Conservation (phyloP, 2,888 invertebrate genomes). For the Hydroisotoma schaefferi region DNA sequence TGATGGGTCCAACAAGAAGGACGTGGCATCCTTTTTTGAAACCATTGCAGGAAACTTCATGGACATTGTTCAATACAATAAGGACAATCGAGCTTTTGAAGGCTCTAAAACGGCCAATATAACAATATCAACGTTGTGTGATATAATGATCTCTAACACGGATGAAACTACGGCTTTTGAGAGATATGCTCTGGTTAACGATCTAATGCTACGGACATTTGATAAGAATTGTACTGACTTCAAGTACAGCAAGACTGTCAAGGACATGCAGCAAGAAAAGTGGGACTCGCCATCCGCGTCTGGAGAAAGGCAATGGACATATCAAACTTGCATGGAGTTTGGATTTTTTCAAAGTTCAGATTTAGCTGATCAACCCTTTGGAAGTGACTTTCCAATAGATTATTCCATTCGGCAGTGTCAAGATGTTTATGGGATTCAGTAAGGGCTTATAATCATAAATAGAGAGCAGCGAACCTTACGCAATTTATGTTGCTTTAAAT, state of each 20-base stretch:
- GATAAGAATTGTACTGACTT: slow-evolving; percentile 77
- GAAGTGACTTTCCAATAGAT: slow-evolving; percentile 68
- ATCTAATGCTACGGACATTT: slow-evolving; percentile 62
- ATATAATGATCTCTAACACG: slow-evolving; percentile 61
- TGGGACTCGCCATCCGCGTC: slow-evolving; percentile 65
- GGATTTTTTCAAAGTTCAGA: slow-evolving; percentile 91
- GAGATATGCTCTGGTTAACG: slow-evolving; percentile 70
- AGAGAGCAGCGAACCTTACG: no score
- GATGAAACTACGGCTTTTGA: slow-evolving; percentile 62
- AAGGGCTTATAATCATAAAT: not conserved
- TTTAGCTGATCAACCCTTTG: slow-evolving; percentile 61
- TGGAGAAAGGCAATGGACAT: slow-evolving; percentile 56
- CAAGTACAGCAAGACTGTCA: slow-evolving; percentile 72
- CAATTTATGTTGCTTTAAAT: no score
- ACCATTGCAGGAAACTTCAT: slow-evolving; percentile 82
- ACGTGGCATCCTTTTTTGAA: slow-evolving; percentile 76
- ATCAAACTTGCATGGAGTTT: slow-evolving; percentile 94
- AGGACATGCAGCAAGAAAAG: slow-evolving; percentile 62
- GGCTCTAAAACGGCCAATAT: slow-evolving; percentile 62
- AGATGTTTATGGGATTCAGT: slow-evolving; percentile 68
- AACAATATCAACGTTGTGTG: slow-evolving; percentile 77
- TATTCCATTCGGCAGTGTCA: slow-evolving; percentile 77
- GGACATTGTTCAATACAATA: slow-evolving; percentile 89
- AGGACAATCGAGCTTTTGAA: slow-evolving; percentile 74
- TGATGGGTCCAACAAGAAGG: slow-evolving; percentile 59